phyloP scores from a whole-genome alignment of 53 echinoderm and acorn worm species.

The Arbacia lixula region DNA sequence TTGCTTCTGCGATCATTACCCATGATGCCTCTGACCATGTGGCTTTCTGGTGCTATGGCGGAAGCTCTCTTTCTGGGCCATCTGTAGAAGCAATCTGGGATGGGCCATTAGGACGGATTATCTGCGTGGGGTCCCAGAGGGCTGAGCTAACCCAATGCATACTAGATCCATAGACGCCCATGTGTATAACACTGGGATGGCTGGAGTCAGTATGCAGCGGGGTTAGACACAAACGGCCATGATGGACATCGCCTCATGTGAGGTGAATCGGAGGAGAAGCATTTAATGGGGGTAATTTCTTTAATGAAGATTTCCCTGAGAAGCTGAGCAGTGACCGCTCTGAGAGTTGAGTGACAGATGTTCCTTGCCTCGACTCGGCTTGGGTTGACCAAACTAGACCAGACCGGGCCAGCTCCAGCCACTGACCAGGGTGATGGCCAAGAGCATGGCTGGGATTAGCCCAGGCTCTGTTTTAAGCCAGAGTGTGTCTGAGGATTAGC shows the following conservation, averaged over 20 bases:
- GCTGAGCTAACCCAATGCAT: too few relatives aligned
- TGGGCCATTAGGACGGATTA: conserved; percentile 23
- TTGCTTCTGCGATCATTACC: too few relatives aligned
- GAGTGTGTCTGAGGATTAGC: background rate
- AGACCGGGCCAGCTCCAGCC: too few relatives aligned
- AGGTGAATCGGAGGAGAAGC: too few relatives aligned
- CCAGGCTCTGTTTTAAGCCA: conserved; percentile 3
- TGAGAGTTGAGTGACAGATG: conserved; percentile 25
- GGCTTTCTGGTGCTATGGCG: background rate
- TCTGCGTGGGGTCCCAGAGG: too few relatives aligned
- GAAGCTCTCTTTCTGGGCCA: conserved; percentile 22
- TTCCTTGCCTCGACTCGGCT: background rate
- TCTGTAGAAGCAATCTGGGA: conserved; percentile 2
- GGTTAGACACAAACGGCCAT: too few relatives aligned
- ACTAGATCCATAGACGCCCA: too few relatives aligned
- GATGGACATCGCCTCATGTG: too few relatives aligned
- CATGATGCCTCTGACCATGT: too few relatives aligned
- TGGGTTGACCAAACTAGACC: background rate
- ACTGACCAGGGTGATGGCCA: too few relatives aligned
- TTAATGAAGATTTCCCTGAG: conserved; percentile 30
- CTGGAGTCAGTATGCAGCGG: too few relatives aligned
- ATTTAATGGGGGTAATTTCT: conserved; percentile 32
- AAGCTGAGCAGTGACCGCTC: background rate
- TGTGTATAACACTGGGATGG: too few relatives aligned
- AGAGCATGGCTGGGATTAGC: conserved; percentile 8